These are phyloP conservation scores for Scatophagus argus DNA, from an alignment of 2,113 vertebrate genomes.

Conservation along the genomic window DNA sequence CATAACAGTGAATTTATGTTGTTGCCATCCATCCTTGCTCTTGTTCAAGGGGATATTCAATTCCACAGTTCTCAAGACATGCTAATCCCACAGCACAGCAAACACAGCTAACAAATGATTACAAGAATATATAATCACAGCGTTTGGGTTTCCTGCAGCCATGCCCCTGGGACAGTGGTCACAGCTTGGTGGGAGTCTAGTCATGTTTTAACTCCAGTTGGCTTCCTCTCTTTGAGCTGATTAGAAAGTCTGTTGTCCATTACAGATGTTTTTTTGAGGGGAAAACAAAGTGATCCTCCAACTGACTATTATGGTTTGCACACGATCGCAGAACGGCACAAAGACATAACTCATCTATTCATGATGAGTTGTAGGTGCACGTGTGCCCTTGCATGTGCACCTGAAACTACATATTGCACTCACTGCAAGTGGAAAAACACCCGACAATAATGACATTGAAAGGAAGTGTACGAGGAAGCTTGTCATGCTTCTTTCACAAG, in stretches of 20 bases:
- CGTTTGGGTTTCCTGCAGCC: slow-evolving; percentile 65
- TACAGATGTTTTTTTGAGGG: slow-evolving; percentile 52
- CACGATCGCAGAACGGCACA: slow-evolving; percentile 14
- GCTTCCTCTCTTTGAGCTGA: slow-evolving; percentile 53
- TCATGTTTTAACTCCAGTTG: slow-evolving; percentile 58
- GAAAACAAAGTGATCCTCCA: slow-evolving; percentile 45
- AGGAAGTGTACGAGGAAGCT: slow-evolving; percentile 23
- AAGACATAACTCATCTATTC: slow-evolving; percentile 9
- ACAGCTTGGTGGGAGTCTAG: slow-evolving; percentile 66
- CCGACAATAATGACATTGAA: slow-evolving; percentile 34
- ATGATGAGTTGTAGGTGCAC: slow-evolving; percentile 6
- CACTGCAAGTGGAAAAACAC: slow-evolving; percentile 54
- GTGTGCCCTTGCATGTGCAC: slow-evolving; percentile 46
- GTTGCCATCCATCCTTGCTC: slow-evolving; percentile 28
- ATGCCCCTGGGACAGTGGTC: slow-evolving; percentile 65
- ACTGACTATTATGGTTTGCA: slow-evolving; percentile 35
- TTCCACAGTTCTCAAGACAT: slow-evolving; percentile 25
- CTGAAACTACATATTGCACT: slow-evolving; percentile 47
- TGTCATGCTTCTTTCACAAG: neutral
- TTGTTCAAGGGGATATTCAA: slow-evolving; percentile 28
- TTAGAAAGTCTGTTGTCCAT: slow-evolving; percentile 67
- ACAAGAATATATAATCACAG: slow-evolving; percentile 63
- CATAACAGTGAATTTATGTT: slow-evolving; percentile 11
- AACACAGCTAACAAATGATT: slow-evolving; percentile 59
- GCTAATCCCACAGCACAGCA: slow-evolving; percentile 42